Percentiles rank a stretch among this genome's conserved stretches.
phyloP scores from a whole-genome alignment of 2,113 vertebrate species.

The Sakesphorus luctuosus region DNA sequence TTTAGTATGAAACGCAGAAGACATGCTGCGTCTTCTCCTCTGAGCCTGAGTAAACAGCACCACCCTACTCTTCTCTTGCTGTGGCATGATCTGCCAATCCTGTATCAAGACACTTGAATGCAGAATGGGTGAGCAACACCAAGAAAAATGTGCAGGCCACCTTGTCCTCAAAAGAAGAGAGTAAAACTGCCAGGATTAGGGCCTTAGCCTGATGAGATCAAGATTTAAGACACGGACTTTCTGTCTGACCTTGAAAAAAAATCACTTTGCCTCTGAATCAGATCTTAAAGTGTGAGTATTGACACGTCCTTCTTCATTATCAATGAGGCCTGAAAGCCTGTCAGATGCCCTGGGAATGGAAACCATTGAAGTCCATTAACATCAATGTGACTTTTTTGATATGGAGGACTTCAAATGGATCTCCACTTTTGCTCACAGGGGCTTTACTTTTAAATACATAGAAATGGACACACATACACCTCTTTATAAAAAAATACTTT shows the following conservation, averaged over 20 bases:
- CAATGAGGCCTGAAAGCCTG: background rate
- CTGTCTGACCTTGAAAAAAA: conserved; percentile 18
- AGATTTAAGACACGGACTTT: background rate
- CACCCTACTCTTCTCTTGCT: background rate
- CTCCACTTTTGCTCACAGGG: background rate
- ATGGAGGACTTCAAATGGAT: background rate
- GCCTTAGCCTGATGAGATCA: background rate
- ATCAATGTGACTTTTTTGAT: background rate
- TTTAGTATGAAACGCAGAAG: background rate
- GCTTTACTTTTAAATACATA: background rate
- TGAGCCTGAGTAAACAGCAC: background rate
- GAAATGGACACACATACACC: no score
- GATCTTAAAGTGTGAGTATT: background rate
- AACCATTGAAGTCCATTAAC: background rate
- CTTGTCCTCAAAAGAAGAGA: background rate
- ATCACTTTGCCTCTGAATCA: background rate
- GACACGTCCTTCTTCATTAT: background rate
- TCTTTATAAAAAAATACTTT: background rate
- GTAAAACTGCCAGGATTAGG: background rate
- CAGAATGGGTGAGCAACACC: background rate
- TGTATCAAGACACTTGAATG: background rate
- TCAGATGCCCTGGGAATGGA: background rate
- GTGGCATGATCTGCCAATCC: rapidly evolving
- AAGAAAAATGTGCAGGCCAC: background rate
- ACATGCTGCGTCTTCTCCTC: background rate